Evolutionary conservation across 2,888 invertebrate genomes (phyloP).

Genomic region (Hyalella azteca): DNA sequence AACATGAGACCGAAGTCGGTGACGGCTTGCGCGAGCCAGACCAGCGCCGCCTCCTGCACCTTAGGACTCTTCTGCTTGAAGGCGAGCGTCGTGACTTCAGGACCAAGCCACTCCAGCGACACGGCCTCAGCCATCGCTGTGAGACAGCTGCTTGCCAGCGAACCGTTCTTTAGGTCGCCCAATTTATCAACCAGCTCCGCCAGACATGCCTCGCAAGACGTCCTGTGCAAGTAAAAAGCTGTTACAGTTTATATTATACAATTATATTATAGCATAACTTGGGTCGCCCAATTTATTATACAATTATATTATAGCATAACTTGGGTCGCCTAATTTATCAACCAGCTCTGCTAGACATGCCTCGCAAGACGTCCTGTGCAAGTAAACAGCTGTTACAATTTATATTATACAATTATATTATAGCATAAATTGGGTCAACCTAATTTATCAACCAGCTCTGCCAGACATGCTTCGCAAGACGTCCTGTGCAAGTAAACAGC

Average conservation of each 20-base stretch:
- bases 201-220: slow-evolving; percentile 76
- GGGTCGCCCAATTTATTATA: too few species aligned
- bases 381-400: too few species aligned
- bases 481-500: slow-evolving; percentile 66
- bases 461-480: slow-evolving; percentile 76
- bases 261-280: too few species aligned
- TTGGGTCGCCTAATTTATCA: slow-evolving; percentile 83
- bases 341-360: slow-evolving; percentile 79
- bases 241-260: too few species aligned
- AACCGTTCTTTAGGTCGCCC: slow-evolving; percentile 80
- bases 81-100: slow-evolving; percentile 75
- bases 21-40: slow-evolving; percentile 79
- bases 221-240: slow-evolving; percentile 65
- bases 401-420: too few species aligned
- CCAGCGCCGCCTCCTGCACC: slow-evolving; percentile 82
- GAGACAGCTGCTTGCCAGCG: slow-evolving; percentile 74
- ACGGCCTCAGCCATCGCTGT: slow-evolving; percentile 79
- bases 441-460: slow-evolving; percentile 82
- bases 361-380: slow-evolving; percentile 73
- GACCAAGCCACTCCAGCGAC: slow-evolving; percentile 76
- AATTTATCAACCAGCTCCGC: slow-evolving; percentile 84
- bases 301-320: too few species aligned
- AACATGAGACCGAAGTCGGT: slow-evolving; percentile 86
- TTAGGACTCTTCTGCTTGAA: slow-evolving; percentile 68
- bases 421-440: slow-evolving; percentile 84